Percentiles rank a stretch among this genome's conserved stretches.
phyloP scores from a whole-genome alignment of 2,888 invertebrate genomes.

The Arenicola marina region DNA sequence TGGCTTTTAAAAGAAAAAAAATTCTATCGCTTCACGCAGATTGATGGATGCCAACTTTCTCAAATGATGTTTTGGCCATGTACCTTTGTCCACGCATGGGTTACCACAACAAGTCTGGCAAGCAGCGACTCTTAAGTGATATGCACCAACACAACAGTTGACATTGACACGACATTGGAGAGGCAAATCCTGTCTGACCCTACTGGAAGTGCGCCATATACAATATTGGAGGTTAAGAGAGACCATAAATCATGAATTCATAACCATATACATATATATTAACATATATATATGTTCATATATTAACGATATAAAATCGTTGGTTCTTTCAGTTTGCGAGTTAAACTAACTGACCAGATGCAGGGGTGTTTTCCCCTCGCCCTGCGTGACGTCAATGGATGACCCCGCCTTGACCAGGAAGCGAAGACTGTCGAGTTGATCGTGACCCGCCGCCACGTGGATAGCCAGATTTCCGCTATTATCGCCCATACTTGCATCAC shows the following conservation, averaged over 20 bases:
- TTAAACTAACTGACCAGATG: constrained; percentile 43
- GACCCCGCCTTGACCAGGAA: constrained; percentile 56
- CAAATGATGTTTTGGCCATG: too few species aligned
- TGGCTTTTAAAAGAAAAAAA: too few species aligned
- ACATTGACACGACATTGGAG: too few species aligned
- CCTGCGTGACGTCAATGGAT: constrained; percentile 45
- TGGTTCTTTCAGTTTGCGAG: not conserved
- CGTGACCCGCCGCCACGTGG: constrained; percentile 52
- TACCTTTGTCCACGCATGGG: too few species aligned
- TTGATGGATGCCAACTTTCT: too few species aligned
- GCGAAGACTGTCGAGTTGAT: constrained; percentile 52
- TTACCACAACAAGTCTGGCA: too few species aligned
- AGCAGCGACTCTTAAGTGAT: too few species aligned
- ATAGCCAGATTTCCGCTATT: constrained; percentile 52
- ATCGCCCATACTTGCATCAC: constrained; percentile 53
- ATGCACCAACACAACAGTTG: too few species aligned
- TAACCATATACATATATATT: too few species aligned
- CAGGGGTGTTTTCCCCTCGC: constrained; percentile 50
- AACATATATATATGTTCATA: not conserved
- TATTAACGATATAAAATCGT: not conserved
- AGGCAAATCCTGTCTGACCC: too few species aligned
- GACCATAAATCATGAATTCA: not conserved
- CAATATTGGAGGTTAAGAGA: not conserved
- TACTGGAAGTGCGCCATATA: too few species aligned
- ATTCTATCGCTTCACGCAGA: too few species aligned